These are phyloP conservation scores for Notoglanidium macrostoma DNA, from an alignment of 2,797 vertebrate genomes.

Conservation along the genomic window DNA sequence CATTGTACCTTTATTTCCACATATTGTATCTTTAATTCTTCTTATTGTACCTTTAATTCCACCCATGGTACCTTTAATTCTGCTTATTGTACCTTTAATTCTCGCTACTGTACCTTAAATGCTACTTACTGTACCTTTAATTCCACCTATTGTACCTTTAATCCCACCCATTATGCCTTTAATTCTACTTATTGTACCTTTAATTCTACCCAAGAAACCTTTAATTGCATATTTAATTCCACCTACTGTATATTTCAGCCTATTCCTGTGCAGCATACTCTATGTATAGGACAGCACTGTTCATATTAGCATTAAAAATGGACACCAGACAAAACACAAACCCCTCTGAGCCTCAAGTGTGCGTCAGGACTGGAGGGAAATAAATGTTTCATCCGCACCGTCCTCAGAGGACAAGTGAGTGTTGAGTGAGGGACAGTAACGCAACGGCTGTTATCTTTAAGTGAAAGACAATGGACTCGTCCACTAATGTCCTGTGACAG, in stretches of 20 bases:
- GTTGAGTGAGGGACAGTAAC: constrained; percentile 61
- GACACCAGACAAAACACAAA: constrained; percentile 5
- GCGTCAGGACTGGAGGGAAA: constrained; percentile 45
- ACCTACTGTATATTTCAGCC: not conserved
- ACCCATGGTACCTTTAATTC: not conserved
- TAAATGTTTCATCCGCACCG: constrained; percentile 52
- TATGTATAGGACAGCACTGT: not conserved
- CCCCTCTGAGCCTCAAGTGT: not conserved
- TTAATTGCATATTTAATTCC: not conserved
- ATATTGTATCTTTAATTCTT: not conserved
- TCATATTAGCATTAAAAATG: not conserved
- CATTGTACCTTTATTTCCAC: not conserved
- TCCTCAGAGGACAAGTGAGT: constrained; percentile 62
- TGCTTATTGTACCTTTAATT: not conserved
- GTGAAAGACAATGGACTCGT: constrained; percentile 51
- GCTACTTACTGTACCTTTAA: not conserved
- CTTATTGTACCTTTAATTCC: not conserved
- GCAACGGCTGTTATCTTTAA: constrained; percentile 45
- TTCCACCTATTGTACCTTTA: not conserved
- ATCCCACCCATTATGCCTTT: not conserved
- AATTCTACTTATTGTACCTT: not conserved
- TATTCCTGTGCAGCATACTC: not conserved
- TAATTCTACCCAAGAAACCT: not conserved
- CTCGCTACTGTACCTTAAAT: not conserved
- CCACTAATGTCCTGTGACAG: constrained; percentile 53